Evolutionary conservation across 2,888 invertebrate species (phyloP).

Genomic region (Tiphia femorata): DNA sequence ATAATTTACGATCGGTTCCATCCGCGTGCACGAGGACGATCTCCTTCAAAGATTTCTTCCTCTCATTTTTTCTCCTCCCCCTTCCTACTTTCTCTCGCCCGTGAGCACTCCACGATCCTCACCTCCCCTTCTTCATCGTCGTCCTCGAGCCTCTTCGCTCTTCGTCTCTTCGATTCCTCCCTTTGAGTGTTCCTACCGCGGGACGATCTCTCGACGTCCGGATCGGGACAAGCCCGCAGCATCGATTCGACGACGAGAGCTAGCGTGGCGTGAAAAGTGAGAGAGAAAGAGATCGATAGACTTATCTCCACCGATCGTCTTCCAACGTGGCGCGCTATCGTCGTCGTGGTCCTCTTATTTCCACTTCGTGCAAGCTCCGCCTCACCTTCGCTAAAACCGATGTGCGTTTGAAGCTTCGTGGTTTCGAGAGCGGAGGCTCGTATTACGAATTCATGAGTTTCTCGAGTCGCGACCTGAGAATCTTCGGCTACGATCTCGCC

Average conservation of each 20-base stretch:
- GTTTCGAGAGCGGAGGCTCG: background rate
- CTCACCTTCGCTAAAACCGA: too few relatives aligned
- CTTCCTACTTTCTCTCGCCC: conserved; percentile 10
- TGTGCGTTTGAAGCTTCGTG: too few relatives aligned
- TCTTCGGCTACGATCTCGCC: too few relatives aligned
- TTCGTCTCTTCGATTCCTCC: background rate
- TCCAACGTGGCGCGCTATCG: background rate
- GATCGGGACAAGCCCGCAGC: too few relatives aligned
- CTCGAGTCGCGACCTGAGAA: too few relatives aligned
- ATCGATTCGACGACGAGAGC: conserved; percentile 18
- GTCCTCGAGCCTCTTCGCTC: conserved; percentile 2
- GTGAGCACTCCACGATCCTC: conserved; percentile 14
- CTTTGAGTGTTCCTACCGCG: background rate
- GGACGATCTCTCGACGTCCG: conserved; percentile 6
- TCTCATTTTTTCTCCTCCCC: conserved; percentile 5
- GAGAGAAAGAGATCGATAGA: conserved; percentile 30
- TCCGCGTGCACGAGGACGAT: conserved; percentile 34
- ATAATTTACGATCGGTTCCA: conserved; percentile 56
- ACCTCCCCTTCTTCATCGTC: background rate
- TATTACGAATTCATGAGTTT: too few relatives aligned
- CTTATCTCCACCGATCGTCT: conserved; percentile 28
- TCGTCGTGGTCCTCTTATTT: too few relatives aligned
- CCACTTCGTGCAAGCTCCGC: too few relatives aligned
- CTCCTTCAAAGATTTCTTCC: conserved; percentile 34
- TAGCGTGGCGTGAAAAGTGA: conserved; percentile 2